Conservation (phyloP, 2,113 vertebrate species). For the Apistogramma diplotaenia region DNA sequence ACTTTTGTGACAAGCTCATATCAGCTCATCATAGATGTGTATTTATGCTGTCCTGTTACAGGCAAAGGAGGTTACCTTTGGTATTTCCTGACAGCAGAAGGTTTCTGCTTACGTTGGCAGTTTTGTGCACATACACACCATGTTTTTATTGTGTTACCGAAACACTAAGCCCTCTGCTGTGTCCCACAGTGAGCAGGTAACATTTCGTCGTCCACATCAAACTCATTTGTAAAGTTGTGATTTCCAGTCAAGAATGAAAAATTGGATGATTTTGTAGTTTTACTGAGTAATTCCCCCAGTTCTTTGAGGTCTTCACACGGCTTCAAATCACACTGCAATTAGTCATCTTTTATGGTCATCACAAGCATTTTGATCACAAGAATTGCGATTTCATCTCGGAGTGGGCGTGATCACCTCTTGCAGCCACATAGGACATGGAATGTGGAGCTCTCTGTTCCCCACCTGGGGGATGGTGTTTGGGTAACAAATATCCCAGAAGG, state of each 20-base stretch:
- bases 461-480: not conserved
- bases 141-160: not conserved
- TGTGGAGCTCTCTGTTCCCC: not conserved
- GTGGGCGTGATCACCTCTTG: not conserved
- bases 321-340: not conserved
- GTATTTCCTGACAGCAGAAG: not conserved
- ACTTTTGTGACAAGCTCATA: not conserved
- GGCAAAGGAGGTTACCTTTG: not conserved
- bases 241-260: not conserved
- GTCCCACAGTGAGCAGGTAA: no score
- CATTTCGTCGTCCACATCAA: not conserved
- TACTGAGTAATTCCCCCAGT: not conserved
- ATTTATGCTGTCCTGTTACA: not conserved
- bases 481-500: not conserved
- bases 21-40: not conserved
- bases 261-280: not conserved
- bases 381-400: not conserved
- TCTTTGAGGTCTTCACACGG: not conserved
- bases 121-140: fast-evolving
- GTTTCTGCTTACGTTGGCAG: not conserved
- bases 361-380: not conserved
- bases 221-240: not conserved
- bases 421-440: no score
- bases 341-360: not conserved
- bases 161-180: fast-evolving